A percentile compares a stretch with the other conserved stretches of the same genome.
Evolutionary conservation across 2,113 vertebrate species (phyloP).

Genomic region (Oostethus manadensis): DNA sequence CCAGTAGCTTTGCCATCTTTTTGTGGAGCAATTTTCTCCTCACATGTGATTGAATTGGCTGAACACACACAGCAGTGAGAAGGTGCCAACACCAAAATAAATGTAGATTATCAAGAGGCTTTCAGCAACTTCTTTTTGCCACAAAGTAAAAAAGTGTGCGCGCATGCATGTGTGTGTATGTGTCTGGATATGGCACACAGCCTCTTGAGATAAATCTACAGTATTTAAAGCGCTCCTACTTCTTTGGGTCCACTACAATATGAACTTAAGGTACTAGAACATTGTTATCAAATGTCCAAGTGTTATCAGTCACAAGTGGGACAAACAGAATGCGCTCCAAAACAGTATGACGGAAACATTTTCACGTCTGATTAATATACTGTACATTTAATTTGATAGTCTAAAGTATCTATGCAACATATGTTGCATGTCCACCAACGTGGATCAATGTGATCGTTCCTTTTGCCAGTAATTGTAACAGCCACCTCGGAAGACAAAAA

Average conservation of each 20-base stretch:
- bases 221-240: conserved; percentile 66
- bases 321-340: conserved; percentile 26
- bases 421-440: too few species aligned
- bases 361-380: too few species aligned
- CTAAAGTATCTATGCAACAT: too few species aligned
- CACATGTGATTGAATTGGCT: conserved; percentile 34
- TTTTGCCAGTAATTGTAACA: too few species aligned
- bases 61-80: neutral
- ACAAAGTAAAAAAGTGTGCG: conserved; percentile 1
- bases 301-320: conserved; percentile 44
- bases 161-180: neutral
- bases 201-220: conserved; percentile 63
- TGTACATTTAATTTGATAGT: too few species aligned
- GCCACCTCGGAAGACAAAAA: too few species aligned
- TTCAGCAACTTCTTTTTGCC: too few species aligned
- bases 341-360: too few species aligned
- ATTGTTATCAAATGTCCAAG: conserved; percentile 60
- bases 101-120: too few species aligned
- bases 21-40: conserved; percentile 26
- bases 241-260: conserved; percentile 57
- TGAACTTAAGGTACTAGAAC: conserved; percentile 52
- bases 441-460: neutral
- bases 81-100: neutral
- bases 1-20: conserved; percentile 29
- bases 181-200: conserved; percentile 34